A percentile compares a stretch with the other conserved stretches of the same genome.
These are phyloP conservation scores for Podarcis siculus DNA, from an alignment of 2,797 vertebrate genomes.

Conservation along the genomic window DNA sequence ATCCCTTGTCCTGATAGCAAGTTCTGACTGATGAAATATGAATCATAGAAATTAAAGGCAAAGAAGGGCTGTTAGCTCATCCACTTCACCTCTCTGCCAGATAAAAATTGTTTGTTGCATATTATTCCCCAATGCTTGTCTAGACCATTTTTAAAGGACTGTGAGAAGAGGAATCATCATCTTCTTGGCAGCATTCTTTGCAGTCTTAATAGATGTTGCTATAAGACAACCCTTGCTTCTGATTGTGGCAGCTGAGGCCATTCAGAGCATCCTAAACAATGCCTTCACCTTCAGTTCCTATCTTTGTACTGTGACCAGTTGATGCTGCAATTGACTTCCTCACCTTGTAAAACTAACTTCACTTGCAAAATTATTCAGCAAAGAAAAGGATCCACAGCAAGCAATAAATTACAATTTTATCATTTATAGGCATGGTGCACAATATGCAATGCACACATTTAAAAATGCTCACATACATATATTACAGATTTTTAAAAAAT, in stretches of 20 bases:
- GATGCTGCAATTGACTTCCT: not conserved
- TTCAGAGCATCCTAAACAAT: not conserved
- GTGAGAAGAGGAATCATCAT: not conserved
- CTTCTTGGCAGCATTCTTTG: constrained; percentile 26
- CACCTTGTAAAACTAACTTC: not conserved
- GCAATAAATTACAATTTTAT: not conserved
- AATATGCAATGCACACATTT: not conserved
- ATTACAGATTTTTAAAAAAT: not conserved
- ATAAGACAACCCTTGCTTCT: not conserved
- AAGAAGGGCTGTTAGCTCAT: constrained; percentile 22
- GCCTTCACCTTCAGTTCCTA: not conserved
- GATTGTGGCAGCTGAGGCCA: not conserved
- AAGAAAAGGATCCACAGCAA: not conserved
- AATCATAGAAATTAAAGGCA: constrained; percentile 38
- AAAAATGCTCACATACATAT: not conserved
- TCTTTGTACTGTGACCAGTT: not conserved
- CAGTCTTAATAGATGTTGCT: not conserved
- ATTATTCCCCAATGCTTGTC: constrained; percentile 19
- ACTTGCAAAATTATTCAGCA: not conserved
- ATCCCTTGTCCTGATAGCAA: constrained; percentile 4
- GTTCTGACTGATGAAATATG: constrained; percentile 3
- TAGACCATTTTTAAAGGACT: constrained; percentile 22
- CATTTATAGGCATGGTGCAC: not conserved
- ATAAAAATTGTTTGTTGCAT: not conserved
- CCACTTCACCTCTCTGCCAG: not conserved